These are phyloP conservation scores for Zaprionus taronus DNA, from an alignment of 1,140 invertebrate genomes.

Conservation along the genomic window DNA sequence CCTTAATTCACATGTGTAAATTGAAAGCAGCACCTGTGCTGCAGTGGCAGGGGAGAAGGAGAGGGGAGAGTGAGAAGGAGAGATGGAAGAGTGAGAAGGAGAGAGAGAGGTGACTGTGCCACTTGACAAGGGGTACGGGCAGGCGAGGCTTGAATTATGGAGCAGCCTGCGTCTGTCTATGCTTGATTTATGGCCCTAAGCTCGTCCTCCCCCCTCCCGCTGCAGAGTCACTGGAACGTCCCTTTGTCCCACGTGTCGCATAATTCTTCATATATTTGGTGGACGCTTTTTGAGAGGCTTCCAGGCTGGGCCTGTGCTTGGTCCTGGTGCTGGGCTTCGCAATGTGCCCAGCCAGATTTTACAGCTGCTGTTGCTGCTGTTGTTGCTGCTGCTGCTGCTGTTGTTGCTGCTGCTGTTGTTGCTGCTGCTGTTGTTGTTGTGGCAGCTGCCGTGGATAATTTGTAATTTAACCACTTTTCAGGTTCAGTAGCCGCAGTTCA, in stretches of 20 bases:
- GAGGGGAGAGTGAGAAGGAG: neutral
- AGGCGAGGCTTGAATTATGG: conserved; percentile 47
- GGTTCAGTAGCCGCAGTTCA: conserved; percentile 76
- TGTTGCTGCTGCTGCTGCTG: conserved; percentile 16
- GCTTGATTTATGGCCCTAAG: conserved; percentile 50
- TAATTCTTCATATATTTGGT: conserved; percentile 75
- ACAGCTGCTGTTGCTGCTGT: conserved; percentile 9
- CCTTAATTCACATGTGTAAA: conserved; percentile 83
- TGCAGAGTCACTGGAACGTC: neutral
- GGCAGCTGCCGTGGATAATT: conserved; percentile 82
- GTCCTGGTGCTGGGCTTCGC: conserved; percentile 29
- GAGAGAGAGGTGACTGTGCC: neutral
- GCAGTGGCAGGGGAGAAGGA: conserved; percentile 6
- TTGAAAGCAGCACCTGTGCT: conserved; percentile 77
- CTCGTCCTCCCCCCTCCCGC: neutral
- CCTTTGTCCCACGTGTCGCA: conserved; percentile 68
- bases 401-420: conserved; percentile 10
- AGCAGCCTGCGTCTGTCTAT: conserved; percentile 58
- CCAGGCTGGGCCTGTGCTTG: conserved; percentile 36
- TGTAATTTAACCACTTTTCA: conserved; percentile 84
- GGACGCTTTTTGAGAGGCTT: conserved; percentile 49
- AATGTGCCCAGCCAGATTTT: conserved; percentile 53
- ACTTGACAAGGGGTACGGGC: conserved; percentile 6
- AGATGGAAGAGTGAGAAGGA: too few relatives aligned
- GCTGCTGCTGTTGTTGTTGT: conserved; percentile 25